Base-by-base conservation (phyloP, 2,888 invertebrate genomes). In the Cheilosia soror region DNA sequence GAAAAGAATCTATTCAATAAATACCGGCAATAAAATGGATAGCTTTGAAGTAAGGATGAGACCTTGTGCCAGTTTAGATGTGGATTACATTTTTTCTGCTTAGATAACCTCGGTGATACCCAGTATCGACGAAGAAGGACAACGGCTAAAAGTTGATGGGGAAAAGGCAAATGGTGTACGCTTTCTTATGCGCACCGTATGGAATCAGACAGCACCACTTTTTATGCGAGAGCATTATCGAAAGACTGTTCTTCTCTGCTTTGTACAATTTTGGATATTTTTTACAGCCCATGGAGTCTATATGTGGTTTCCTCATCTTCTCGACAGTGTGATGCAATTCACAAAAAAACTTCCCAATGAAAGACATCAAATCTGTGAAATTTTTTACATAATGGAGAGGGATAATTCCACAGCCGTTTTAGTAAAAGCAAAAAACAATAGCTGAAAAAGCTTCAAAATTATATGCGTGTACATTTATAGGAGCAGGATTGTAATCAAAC, bases 251-350 rank as follows among this genome's bases (percentile, higher is more conserved):
- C 77, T 91, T 11, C 88, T 89, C 4, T 90, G 91, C 65, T 25
- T 87, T 2, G 88, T 92, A 57, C 90, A 91, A 87, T 91, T 91
- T 87, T 89, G 88, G 9, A 90, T 90, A 55, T 91, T 89, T 84
- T 88, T 89, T 60, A 89, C 90, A 33, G 90, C 89, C 5, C 89
- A 90, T 60, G 90, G 90, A 0, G 88, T 92, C 20, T 90, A 91
- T 31, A 90, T 92, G 89, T 92, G 91, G 90, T 90, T 91, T 73
- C 91, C 91, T 0, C 90, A 90, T 49, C 90, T 92, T n/a, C 88
- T 91, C 0, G 90, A 91, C 80, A 89, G 88, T 15, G 86, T 89
- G 7, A 89, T 89, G 69, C 87, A 89, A 47, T 91, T 88, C 73
- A 88, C 88, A 1, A 87, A 87, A 15, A 40, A 79, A 9, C 82